Evolutionary conservation across 2,888 invertebrate species (phyloP), one percentile per base, ranked within the genome.

Genomic region (Gastrophysa polygoni): DNA sequence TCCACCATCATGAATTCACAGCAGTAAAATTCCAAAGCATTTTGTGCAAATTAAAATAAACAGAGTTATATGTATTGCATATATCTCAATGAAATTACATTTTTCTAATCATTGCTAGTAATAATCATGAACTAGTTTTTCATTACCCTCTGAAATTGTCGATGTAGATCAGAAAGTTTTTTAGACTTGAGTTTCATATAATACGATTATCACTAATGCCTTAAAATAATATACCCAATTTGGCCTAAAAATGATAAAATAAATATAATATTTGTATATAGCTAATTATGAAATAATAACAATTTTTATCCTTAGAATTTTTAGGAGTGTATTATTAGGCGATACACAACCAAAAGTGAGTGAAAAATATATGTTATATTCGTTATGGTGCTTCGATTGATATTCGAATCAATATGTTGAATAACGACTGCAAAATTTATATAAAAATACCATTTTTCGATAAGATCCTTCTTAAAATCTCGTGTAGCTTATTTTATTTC

Each of bases 381-480:
- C 70, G 70, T 71, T 64, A 71, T 69, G 68, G 71, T 72, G 71
- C 71, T 72, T 71, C 68, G 70, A 68, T 68, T 68, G 67, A 69
- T 68, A 68, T 57, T 57, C 61, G 65, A 65, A 61, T 59, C 58
- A 62, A 52, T 62, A 60, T 64, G 59, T 55, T 62, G 58, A 49
- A 46, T 47, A 52, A 63, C 6, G 14, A 38, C 6, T 38, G n/a
- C 38, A 14, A 11, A 38, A 38, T 38, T n/a, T 38, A 38, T 11
- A 38, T 38, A 38, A 14, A 38, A n/a, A 38, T 38, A n/a, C 11
- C 11, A 4, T 14, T 38, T 38, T 38, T 38, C 11, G 3, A 14
- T 3, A n/a, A 14, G 2, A 32, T 2, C 10, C 32, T 7, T 24
- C 29, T 1, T 8, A 32, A 10, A 32, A 32, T 10, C 29, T 32